These are phyloP conservation scores for Todiramphus chloris DNA, from an alignment of 2,113 vertebrate genomes.

Conservation along the genomic window DNA sequence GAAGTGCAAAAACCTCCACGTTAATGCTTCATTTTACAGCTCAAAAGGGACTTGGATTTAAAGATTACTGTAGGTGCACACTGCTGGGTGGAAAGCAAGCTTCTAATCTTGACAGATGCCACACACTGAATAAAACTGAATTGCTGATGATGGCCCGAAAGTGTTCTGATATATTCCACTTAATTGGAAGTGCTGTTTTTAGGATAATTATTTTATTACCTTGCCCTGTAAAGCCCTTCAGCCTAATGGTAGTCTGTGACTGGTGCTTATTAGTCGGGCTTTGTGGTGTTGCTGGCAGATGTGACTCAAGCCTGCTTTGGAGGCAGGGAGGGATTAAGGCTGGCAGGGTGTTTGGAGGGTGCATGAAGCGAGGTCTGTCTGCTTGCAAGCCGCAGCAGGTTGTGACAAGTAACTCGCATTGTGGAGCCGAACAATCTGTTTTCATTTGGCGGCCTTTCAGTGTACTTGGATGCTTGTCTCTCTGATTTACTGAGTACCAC, in stretches of 20 bases:
- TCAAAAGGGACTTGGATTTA: neutral
- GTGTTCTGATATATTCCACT: neutral
- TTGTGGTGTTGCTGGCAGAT: fast-evolving
- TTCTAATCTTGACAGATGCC: neutral
- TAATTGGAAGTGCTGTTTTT: neutral
- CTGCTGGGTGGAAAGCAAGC: neutral
- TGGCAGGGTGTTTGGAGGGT: neutral
- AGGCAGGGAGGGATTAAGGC: neutral
- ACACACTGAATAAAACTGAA: neutral
- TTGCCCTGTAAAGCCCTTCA: neutral
- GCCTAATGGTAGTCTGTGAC: neutral
- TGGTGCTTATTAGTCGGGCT: fast-evolving
- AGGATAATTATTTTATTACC: neutral
- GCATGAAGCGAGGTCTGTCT: neutral
- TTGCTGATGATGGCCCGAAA: neutral
- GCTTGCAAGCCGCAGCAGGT: neutral
- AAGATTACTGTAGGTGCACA: neutral
- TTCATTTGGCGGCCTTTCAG: neutral
- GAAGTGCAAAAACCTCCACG: neutral
- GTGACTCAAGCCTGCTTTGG: neutral
- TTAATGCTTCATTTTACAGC: neutral
- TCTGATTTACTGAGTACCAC: neutral
- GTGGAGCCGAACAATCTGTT: neutral
- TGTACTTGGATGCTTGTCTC: neutral
- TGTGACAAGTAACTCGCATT: neutral